These are phyloP conservation scores for Benitochromis conjunctus DNA, from an alignment of 2,113 vertebrate genomes.

Conservation along the genomic window DNA sequence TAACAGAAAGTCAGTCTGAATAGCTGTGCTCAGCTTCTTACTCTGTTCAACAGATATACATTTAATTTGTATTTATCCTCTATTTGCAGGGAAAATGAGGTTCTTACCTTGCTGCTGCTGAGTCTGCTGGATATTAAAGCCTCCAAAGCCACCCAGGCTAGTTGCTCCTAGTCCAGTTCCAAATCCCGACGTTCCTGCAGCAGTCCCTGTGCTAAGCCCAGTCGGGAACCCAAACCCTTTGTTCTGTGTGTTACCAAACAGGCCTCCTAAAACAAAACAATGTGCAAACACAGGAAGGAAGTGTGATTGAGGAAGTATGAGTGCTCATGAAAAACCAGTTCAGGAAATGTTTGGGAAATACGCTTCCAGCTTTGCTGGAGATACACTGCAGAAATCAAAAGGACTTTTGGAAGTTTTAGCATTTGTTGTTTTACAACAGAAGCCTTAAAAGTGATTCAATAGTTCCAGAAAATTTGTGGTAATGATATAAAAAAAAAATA, in stretches of 20 bases:
- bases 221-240: conserved; percentile 94
- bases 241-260: conserved; percentile 89
- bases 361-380: neutral
- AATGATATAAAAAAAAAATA: neutral
- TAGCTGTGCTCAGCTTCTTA: neutral
- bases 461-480: neutral
- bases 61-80: neutral
- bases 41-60: neutral
- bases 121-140: conserved; percentile 83
- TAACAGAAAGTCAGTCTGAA: neutral
- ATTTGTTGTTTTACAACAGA: neutral
- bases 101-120: conserved; percentile 74
- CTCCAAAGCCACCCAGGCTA: conserved; percentile 80
- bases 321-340: neutral
- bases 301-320: neutral
- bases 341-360: neutral
- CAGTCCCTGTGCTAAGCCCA: conserved; percentile 78
- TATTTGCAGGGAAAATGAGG: neutral
- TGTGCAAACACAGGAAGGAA: neutral
- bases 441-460: neutral
- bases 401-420: neutral
- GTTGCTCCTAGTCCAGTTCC: conserved; percentile 81
- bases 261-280: conserved; percentile 66
- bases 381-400: neutral
- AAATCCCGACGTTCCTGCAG: conserved; percentile 78